Conservation (phyloP, 2,888 invertebrate species). For the Coremacera marginata region DNA sequence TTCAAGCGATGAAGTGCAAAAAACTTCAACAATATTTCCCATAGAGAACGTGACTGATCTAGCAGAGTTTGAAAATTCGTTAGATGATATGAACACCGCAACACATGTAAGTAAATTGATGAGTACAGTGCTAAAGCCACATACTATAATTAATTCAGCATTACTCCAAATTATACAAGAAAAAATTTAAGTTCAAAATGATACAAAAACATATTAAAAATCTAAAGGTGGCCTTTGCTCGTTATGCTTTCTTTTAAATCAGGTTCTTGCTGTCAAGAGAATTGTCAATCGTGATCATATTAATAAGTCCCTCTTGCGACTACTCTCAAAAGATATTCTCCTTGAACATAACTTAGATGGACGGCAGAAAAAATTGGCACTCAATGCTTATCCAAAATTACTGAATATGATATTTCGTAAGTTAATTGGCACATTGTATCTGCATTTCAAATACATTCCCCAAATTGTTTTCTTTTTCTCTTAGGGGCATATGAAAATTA, state of each 20-base stretch:
- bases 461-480: neutral
- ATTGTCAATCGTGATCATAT: constrained; percentile 11
- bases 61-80: constrained; percentile 23
- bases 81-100: constrained; percentile 3
- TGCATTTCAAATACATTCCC: neutral
- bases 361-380: constrained; percentile 7
- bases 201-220: too few relatives aligned
- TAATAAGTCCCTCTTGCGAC: constrained; percentile 11
- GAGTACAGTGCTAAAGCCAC: too few relatives aligned
- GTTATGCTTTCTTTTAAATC: neutral
- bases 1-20: neutral
- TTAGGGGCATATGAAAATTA: constrained; percentile 15
- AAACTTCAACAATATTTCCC: constrained; percentile 21
- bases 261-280: constrained; percentile 10
- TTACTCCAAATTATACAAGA: too few relatives aligned
- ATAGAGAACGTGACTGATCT: constrained; percentile 24
- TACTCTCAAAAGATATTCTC: constrained; percentile 27
- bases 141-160: too few relatives aligned
- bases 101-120: constrained; percentile 4
- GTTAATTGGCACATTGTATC: neutral
- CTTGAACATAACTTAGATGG: constrained; percentile 28
- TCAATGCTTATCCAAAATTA: constrained; percentile 28
- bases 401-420: constrained; percentile 21
- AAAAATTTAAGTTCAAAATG: too few relatives aligned
- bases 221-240: too few relatives aligned